Conservation (phyloP, 2,797 vertebrate genomes). For the Phylloscopus collybita region DNA sequence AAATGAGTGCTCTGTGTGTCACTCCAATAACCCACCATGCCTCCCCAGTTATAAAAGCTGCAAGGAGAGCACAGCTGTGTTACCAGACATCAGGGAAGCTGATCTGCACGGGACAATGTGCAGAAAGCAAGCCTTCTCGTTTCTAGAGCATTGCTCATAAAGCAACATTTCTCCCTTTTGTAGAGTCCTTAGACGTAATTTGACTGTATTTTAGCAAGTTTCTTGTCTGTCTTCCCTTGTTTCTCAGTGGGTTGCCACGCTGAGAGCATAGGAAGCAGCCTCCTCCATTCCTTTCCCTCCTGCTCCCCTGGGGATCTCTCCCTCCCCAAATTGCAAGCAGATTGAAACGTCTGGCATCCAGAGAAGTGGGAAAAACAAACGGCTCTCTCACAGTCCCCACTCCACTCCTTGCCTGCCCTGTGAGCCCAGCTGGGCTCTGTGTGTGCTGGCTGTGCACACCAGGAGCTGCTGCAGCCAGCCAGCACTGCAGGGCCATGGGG, state of each 20-base stretch:
- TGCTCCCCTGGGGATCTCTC: slow-evolving; percentile 15
- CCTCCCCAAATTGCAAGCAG: slow-evolving; percentile 32
- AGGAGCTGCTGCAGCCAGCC: background rate
- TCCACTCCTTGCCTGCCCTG: background rate
- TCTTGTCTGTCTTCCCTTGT: background rate
- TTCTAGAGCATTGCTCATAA: background rate
- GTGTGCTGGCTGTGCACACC: background rate
- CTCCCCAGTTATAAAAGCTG: background rate
- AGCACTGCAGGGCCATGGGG: background rate
- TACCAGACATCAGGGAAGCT: background rate
- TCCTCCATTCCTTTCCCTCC: background rate
- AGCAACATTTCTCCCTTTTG: background rate
- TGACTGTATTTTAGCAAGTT: background rate
- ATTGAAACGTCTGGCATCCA: background rate
- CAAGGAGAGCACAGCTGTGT: background rate
- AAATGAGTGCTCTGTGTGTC: background rate
- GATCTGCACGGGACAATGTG: rapidly evolving
- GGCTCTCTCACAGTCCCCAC: background rate
- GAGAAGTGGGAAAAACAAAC: slow-evolving; percentile 47
- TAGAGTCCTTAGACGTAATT: background rate
- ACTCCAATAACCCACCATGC: rapidly evolving
- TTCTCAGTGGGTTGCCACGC: background rate
- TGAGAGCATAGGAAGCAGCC: background rate
- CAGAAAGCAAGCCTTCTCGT: rapidly evolving
- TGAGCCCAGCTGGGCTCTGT: background rate